A percentile compares a stretch with the other conserved stretches of the same genome.
Conservation (phyloP, 2,113 vertebrate species). For the Catharus minimus region DNA sequence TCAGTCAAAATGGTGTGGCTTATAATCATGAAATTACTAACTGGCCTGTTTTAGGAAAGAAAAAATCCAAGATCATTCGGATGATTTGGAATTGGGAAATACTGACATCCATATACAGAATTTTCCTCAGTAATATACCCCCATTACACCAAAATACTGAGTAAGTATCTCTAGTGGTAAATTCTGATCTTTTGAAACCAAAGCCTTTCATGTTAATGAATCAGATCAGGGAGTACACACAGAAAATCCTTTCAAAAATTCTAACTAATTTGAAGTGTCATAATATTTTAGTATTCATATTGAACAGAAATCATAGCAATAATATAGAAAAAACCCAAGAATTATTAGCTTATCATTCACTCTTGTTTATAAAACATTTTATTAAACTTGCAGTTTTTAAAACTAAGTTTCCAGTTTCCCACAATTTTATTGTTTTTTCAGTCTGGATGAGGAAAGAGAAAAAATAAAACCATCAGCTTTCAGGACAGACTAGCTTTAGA, state of each 20-base stretch:
- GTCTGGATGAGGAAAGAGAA: not conserved
- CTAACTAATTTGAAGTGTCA: not conserved
- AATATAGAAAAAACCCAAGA: not conserved
- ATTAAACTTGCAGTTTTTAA: not conserved
- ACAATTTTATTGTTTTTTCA: not conserved
- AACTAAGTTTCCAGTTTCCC: not conserved
- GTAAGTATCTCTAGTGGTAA: not conserved
- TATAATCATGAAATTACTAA: not conserved
- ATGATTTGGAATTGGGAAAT: not conserved
- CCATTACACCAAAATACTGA: not conserved
- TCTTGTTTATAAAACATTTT: not conserved
- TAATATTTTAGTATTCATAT: not conserved
- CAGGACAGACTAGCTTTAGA: not conserved
- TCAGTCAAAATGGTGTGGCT: too few relatives aligned
- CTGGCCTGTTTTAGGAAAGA: not conserved
- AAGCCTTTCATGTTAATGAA: not conserved
- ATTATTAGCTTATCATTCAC: not conserved
- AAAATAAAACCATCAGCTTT: not conserved
- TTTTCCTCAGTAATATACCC: not conserved
- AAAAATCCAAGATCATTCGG: not conserved
- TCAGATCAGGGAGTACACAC: fast-evolving
- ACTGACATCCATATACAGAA: not conserved
- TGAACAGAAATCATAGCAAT: not conserved
- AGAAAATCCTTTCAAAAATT: not conserved
- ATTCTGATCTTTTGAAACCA: not conserved